Evolutionary conservation across 2,113 vertebrate species (phyloP), one percentile per base, ranked within the genome.

Genomic region (Ptilonorhynchus violaceus): DNA sequence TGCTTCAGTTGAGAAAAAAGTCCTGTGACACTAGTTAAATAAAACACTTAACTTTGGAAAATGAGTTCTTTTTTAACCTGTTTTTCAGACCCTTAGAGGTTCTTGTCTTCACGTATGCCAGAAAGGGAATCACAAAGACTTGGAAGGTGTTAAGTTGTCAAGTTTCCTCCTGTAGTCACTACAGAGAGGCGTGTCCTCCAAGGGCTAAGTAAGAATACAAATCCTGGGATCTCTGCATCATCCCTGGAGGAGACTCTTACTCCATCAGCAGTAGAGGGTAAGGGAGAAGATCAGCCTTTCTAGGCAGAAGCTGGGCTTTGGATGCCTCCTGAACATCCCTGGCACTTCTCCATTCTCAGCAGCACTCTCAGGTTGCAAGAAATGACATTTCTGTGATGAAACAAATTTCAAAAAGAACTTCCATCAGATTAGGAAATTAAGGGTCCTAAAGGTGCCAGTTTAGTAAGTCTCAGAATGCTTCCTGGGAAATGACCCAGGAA

Each of bases 111-210:
- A 64, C 31, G 21, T 22, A 28, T 14, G 25, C 52, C 30, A 37
- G 23, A 76, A 46, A n/a, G 10, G 5, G 25, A 58, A 67, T 92
- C 75, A 68, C 13, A 72, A 78, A 59, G 69, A 13, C 33, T 75
- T 67, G 18, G 42, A 82, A 50, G 21, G 12, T 2, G 3, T 25
- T 68, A 37, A 19, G 21, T 4, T 80, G 25, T 10, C 44, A 68
- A 37, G 28, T 1, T 50, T 78, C 28, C 23, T 70, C 68, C 46
- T 16, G 15, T 23, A 15, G 37, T 59, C 60, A 42, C 4, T 28
- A 16, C 0, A 67, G 18, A 46, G 2, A 78, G 10, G 28, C 0
- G 0, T 13, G 11, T 53, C 18, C 10, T 77, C 15, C 68, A 70
- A 58, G 37, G 12, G 8, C 33, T 25, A 31, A 41, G 7, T 18